Evolutionary conservation across 2,113 vertebrate species (phyloP).

Genomic region (Phalacrocorax aristotelis): DNA sequence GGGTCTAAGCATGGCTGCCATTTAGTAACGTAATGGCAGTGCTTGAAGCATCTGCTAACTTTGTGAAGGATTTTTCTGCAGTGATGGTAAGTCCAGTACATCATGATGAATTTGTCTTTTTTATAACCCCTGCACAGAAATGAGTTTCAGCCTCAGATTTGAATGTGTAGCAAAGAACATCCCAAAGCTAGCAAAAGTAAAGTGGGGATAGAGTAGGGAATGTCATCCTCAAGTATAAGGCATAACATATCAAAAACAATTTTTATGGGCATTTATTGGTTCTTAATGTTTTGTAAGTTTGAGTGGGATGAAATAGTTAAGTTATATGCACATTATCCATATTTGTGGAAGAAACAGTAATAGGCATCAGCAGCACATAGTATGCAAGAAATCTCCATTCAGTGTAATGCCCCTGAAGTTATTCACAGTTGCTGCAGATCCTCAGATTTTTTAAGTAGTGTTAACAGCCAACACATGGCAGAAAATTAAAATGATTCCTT

Average conservation of each 20-base stretch:
- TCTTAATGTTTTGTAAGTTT: neutral
- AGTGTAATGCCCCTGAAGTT: neutral
- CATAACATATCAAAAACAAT: neutral
- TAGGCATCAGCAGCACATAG: neutral
- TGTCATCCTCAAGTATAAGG: neutral
- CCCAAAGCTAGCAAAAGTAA: neutral
- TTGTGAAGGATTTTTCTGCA: neutral
- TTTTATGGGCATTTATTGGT: neutral
- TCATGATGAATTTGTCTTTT: neutral
- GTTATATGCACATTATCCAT: neutral
- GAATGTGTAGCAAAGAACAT: neutral
- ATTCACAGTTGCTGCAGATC: neutral
- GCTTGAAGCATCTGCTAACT: neutral
- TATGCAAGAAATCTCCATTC: neutral
- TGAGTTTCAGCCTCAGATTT: neutral
- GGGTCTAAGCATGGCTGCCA: neutral
- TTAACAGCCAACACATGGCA: neutral
- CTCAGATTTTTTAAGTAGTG: neutral
- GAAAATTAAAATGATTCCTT: neutral
- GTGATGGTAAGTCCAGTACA: neutral
- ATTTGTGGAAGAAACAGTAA: neutral
- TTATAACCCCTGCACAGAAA: neutral
- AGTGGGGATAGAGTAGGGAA: neutral
- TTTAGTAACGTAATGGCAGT: neutral
- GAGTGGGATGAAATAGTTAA: neutral